A percentile compares a stretch with the other conserved stretches of the same genome.
These are phyloP conservation scores for Nycticebus coucang DNA, from an alignment of 2,113 vertebrate species.

Conservation along the genomic window DNA sequence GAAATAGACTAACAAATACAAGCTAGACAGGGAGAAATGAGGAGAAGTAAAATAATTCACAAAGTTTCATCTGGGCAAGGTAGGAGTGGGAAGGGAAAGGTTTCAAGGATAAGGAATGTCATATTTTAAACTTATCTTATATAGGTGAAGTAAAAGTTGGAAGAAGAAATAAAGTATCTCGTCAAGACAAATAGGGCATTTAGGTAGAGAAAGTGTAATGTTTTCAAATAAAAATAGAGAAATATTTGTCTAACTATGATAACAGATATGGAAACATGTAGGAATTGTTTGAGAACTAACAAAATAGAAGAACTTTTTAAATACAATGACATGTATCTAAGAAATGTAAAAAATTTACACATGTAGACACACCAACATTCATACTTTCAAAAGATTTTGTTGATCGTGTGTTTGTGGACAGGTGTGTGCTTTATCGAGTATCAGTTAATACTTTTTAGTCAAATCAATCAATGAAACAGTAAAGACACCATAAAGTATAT, in stretches of 20 bases:
- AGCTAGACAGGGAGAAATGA: background rate
- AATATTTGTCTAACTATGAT: background rate
- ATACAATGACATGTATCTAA: background rate
- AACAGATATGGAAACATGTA: background rate
- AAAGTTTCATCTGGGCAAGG: background rate
- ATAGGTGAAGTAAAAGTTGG: background rate
- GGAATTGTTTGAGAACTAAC: background rate
- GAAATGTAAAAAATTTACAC: background rate
- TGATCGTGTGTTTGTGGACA: background rate
- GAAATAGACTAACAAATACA: background rate
- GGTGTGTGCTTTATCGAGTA: background rate
- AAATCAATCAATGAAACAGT: background rate
- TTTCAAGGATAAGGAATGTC: background rate
- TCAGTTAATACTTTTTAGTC: background rate
- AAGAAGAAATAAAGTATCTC: background rate
- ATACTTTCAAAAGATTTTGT: background rate
- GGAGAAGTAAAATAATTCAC: background rate
- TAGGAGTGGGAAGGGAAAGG: background rate
- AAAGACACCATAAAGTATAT: background rate
- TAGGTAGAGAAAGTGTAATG: background rate
- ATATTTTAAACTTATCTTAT: background rate
- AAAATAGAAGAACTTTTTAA: background rate
- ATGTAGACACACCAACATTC: background rate
- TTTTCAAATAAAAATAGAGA: background rate
- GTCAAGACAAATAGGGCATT: background rate